phyloP scores from a whole-genome alignment of 2,888 invertebrate species.

The Phengaris arion region DNA sequence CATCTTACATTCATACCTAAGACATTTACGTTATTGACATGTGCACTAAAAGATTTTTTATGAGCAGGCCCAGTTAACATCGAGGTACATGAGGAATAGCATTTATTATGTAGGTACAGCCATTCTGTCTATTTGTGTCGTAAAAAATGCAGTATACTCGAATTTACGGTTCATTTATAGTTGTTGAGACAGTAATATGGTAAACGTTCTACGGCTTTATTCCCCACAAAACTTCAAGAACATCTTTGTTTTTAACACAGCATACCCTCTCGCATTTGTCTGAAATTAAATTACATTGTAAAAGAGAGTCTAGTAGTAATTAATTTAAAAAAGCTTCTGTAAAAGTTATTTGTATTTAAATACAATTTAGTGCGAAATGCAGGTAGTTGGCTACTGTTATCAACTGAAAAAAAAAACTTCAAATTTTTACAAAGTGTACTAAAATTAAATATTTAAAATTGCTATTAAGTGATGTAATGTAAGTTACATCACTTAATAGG shows the following conservation, averaged over 20 bases:
- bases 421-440: too few relatives aligned
- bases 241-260: not conserved
- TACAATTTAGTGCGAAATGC: too few relatives aligned
- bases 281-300: not conserved
- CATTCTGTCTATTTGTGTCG: constrained; percentile 20
- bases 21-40: constrained; percentile 23
- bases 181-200: constrained; percentile 5
- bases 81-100: constrained; percentile 18
- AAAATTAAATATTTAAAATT: too few relatives aligned
- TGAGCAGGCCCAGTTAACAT: constrained; percentile 18
- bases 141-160: constrained; percentile 11
- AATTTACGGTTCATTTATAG: constrained; percentile 27
- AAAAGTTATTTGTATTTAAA: too few relatives aligned
- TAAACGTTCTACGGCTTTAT: not conserved
- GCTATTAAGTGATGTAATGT: too few relatives aligned
- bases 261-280: not conserved
- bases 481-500: too few relatives aligned
- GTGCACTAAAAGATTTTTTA: constrained; percentile 24
- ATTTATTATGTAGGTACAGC: constrained; percentile 19
- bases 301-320: not conserved
- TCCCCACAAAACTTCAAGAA: not conserved
- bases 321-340: too few relatives aligned
- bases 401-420: too few relatives aligned
- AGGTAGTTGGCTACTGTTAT: too few relatives aligned
- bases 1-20: constrained; percentile 12